Evolutionary conservation across 2,113 vertebrate species (phyloP).

Genomic region (Grammomys surdaster): DNA sequence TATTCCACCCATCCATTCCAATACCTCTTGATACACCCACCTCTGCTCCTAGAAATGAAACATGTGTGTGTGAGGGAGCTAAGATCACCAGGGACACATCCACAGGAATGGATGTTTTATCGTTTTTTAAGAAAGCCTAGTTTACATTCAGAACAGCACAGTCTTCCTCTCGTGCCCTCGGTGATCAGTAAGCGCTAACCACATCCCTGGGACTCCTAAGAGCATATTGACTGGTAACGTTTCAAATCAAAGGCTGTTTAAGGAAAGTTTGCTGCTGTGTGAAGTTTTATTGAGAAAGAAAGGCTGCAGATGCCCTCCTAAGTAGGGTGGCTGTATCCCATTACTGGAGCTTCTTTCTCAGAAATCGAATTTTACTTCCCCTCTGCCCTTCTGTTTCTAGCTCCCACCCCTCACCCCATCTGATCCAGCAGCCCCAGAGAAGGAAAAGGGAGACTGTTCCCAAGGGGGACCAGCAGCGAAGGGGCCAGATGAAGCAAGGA

Average conservation of each 20-base stretch:
- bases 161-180: constrained; percentile 5
- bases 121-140: not conserved
- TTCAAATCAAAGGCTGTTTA: constrained; percentile 58
- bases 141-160: constrained; percentile 51
- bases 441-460: too few relatives aligned
- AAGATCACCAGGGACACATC: not conserved
- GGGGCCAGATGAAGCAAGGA: not conserved
- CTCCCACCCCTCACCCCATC: not conserved
- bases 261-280: constrained; percentile 37
- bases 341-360: not conserved
- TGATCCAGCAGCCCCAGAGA: not conserved
- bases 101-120: not conserved
- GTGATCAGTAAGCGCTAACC: constrained; percentile 10
- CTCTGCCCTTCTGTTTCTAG: not conserved
- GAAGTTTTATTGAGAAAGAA: constrained; percentile 48
- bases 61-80: not conserved
- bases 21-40: not conserved
- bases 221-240: constrained; percentile 36
- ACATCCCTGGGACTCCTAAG: constrained; percentile 27
- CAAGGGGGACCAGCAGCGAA: not conserved
- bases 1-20: not conserved
- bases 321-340: not conserved
- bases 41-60: not conserved
- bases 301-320: not conserved
- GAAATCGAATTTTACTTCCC: not conserved